Conservation (phyloP, 2,797 vertebrate genomes). For the Oophaga sylvatica region DNA sequence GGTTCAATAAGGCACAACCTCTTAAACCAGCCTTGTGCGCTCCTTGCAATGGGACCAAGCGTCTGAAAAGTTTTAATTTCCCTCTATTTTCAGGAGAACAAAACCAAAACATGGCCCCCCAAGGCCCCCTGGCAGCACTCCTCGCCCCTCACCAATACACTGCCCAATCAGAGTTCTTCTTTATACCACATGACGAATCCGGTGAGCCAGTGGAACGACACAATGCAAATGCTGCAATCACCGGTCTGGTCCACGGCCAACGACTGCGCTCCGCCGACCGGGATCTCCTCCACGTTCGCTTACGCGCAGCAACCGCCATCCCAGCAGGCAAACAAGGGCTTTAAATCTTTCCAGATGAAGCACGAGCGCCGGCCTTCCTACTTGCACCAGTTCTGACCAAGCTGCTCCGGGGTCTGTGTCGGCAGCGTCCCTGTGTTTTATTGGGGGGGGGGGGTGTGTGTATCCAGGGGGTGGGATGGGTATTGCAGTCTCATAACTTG, state of each 20-base stretch:
- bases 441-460: too few relatives aligned
- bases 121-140: slow-evolving; percentile 98
- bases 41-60: not conserved
- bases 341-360: slow-evolving; percentile 95
- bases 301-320: slow-evolving; percentile 85
- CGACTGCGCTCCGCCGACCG: slow-evolving; percentile 82
- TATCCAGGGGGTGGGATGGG: slow-evolving; percentile 40
- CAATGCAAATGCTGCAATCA: slow-evolving; percentile 94
- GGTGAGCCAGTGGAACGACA: slow-evolving; percentile 91
- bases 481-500: not conserved
- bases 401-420: slow-evolving; percentile 15
- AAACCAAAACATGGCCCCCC: slow-evolving; percentile 99
- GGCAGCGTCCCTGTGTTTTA: slow-evolving; percentile 14
- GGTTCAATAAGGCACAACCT: too few relatives aligned
- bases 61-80: not conserved
- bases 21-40: too few relatives aligned
- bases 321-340: slow-evolving; percentile 86
- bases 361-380: slow-evolving; percentile 94
- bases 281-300: slow-evolving; percentile 83
- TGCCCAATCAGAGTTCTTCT: slow-evolving; percentile 87
- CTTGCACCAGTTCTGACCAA: slow-evolving; percentile 91
- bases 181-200: slow-evolving; percentile 90
- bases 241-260: slow-evolving; percentile 90
- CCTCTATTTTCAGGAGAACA: slow-evolving; percentile 83
- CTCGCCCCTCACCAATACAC: slow-evolving; percentile 79